Evolutionary conservation across 2,113 vertebrate genomes (phyloP), one percentile per base, ranked within the genome.

Genomic region (Cisticola juncidis): DNA sequence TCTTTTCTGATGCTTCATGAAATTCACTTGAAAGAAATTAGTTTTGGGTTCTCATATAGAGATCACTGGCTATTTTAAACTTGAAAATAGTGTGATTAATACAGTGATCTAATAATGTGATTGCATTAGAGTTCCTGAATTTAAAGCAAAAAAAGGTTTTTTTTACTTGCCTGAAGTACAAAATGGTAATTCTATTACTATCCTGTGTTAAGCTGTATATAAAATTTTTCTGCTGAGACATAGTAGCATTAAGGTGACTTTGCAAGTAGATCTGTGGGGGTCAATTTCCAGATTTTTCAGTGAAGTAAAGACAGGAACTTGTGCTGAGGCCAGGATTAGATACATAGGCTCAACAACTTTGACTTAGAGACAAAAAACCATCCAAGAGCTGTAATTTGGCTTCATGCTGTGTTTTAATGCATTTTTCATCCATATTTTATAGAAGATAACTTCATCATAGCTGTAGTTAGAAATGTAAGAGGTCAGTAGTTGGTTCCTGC

Each of bases 1-100:
- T 44, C 12, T 54, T 47, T 74, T 70, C 19, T 80, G 71, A 94
- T 97, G 50, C 66, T 89, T 97, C 66, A 81, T 95, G 84, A 94
- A 87, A 94, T 88, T 95, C 70, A 81, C 44, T 94, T 93, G 71
- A 62, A 85, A 15, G 14, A 96, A 95, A 92, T 92, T 83, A 92
- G 62, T 82, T 97, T 86, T 96, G 40, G 68, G 50, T 56, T 38
- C 81, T 93, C 81, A 48, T 45, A 56, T 47, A 60, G 69, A 92
- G 80, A 86, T 65, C 51, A 50, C 40, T 81, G 69, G 51, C 53
- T 90, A 81, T 93, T 90, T 94, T 85, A 94, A 90, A 80, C 50
- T 69, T 80, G 35, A 94, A 78, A 86, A 89, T 85, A 51, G 53
- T 69, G n/a, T n/a, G n/a, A n/a, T n/a, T n/a, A n/a, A n/a, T n/a